Percentiles rank a stretch among this genome's conserved stretches.
Conservation (phyloP, 2,797 vertebrate genomes). For the Macrochelys suwanniensis region DNA sequence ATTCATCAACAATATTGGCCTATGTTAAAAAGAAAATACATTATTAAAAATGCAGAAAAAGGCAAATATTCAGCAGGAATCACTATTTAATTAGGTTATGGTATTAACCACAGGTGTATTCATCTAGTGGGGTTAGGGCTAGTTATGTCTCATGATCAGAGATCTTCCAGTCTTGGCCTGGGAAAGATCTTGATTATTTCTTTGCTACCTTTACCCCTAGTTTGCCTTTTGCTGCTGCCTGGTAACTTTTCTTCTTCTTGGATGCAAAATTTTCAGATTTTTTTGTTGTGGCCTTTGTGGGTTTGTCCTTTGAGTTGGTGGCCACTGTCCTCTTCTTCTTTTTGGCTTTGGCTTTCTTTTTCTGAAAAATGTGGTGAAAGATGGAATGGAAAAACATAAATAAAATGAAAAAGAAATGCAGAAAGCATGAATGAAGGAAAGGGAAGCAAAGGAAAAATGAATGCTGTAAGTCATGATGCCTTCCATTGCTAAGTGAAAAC, state of each 20-base stretch:
- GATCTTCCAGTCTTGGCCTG: slow-evolving; percentile 89
- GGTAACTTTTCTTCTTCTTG: slow-evolving; percentile 95
- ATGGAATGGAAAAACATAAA: slow-evolving; percentile 89
- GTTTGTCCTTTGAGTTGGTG: slow-evolving; percentile 90
- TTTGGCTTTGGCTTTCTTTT: slow-evolving; percentile 94
- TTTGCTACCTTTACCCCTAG: slow-evolving; percentile 93
- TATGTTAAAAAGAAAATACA: slow-evolving; percentile 81
- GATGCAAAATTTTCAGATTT: slow-evolving; percentile 90
- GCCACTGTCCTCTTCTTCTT: slow-evolving; percentile 95
- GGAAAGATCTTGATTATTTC: slow-evolving; percentile 94
- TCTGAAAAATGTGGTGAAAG: slow-evolving; percentile 92
- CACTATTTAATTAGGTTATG: slow-evolving; percentile 74
- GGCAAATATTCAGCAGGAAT: slow-evolving; percentile 65
- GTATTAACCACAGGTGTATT: slow-evolving; percentile 82
- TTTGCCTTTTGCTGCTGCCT: slow-evolving; percentile 90
- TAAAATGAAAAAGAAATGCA: slow-evolving; percentile 74
- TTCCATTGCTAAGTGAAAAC: slow-evolving; percentile 70
- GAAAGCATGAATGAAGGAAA: slow-evolving; percentile 80
- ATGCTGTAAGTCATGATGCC: slow-evolving; percentile 7
- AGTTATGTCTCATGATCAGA: slow-evolving; percentile 88
- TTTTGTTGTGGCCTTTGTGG: slow-evolving; percentile 90
- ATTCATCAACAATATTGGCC: slow-evolving; percentile 91
- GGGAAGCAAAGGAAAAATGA: slow-evolving; percentile 28
- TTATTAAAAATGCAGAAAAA: slow-evolving; percentile 1
- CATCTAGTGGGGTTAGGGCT: slow-evolving; percentile 87